Percentiles rank a stretch among this genome's conserved stretches.
phyloP scores from a whole-genome alignment of 2,797 vertebrate species.

The Catostomus latipinnis region DNA sequence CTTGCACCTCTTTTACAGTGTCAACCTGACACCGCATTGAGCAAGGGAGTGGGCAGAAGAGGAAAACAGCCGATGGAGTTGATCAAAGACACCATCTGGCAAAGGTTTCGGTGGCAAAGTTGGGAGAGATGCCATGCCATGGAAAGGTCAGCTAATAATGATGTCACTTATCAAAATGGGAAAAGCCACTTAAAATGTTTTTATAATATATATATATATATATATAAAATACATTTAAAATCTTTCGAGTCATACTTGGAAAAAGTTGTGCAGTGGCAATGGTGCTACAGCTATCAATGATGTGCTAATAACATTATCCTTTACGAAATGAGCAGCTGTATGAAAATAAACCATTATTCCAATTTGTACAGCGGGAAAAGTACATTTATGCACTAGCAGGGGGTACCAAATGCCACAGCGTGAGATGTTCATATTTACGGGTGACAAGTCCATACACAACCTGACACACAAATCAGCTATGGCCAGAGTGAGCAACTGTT shows the following conservation, averaged over 20 bases:
- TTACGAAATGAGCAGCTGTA: too few relatives aligned
- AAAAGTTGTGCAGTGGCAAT: too few relatives aligned
- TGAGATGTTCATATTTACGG: slow-evolving; percentile 24
- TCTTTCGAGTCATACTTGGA: too few relatives aligned
- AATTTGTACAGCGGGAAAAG: slow-evolving; percentile 3
- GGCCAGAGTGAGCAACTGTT: slow-evolving; percentile 40
- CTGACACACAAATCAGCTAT: slow-evolving; percentile 25
- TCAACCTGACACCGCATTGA: slow-evolving; percentile 76
- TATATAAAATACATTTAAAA: too few relatives aligned
- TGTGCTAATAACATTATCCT: too few relatives aligned
- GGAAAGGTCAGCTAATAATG: slow-evolving; percentile 57
- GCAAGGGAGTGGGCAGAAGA: slow-evolving; percentile 53
- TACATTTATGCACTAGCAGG: slow-evolving; percentile 52
- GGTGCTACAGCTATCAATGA: too few relatives aligned
- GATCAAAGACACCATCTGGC: slow-evolving; percentile 64
- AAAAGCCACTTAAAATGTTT: too few relatives aligned
- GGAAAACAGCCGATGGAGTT: slow-evolving; percentile 59
- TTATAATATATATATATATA: too few relatives aligned
- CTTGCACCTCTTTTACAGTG: slow-evolving; percentile 70
- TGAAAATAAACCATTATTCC: not conserved
- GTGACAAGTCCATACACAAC: slow-evolving; percentile 1
- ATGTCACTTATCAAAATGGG: slow-evolving; percentile 61
- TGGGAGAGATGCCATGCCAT: slow-evolving; percentile 41
- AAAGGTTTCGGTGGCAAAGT: slow-evolving; percentile 55
- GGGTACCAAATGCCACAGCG: slow-evolving; percentile 55